Base-by-base conservation (phyloP, 2,888 invertebrate genomes). In the Phasia obesa region DNA sequence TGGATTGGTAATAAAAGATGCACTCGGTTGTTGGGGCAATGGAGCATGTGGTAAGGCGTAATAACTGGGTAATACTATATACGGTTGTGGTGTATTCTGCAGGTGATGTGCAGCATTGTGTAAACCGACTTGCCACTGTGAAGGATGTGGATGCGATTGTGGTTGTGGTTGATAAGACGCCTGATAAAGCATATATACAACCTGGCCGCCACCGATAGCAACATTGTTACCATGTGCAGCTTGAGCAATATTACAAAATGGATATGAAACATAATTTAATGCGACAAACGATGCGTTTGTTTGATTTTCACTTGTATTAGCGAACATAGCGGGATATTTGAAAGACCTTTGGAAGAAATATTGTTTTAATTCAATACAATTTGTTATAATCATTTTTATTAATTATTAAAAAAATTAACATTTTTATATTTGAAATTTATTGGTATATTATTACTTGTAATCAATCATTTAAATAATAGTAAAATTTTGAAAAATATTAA, bases 281-380 rank as follows among this genome's bases (percentile, higher is more conserved):
- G 75, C 31, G 21, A 77, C 64, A 35, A 75, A 49, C 62, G 76
- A 47, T 44, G 23, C 23, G 60, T 62, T 77, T 67, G 35, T 15
- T 88, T 88, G 89, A 59, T 84, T 81, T 75, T 88, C 90, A 89
- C 88, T 89, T 88, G 89, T 85, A 88, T 88, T 88, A 79, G 87
- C 87, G 88, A 87, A 90, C 90, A 90, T 90, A 87, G 89, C 87
- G 88, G 88, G 88, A 89, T 89, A 87, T 89, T 90, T 88, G 81
- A 85, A 86, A 86, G 88, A 88, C 87, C 90, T 89, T 60, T 15
- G 11, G 38, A 3, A 1, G 13, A 38, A 38, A 38, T 11, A 13
- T 42, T 11, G 4, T 42, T n/a, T 1, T n/a, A 4, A 2, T 4
- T 4, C n/a, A n/a, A n/a, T n/a, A 13, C 0, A 42, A n/a, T 42